Conservation (phyloP, 1,140 invertebrate genomes). For the Aphelinus atriplicis region DNA sequence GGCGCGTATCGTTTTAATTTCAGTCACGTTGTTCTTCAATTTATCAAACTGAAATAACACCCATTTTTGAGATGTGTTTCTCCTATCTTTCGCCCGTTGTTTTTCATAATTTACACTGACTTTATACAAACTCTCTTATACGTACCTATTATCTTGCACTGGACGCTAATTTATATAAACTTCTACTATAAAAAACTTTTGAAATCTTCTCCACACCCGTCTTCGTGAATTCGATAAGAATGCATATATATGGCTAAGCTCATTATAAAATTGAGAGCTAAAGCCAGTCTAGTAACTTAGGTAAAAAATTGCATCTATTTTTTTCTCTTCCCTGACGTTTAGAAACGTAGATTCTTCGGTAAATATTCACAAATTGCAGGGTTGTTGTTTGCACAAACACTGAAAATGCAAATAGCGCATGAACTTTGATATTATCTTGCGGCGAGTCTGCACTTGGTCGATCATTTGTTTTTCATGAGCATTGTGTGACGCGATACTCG, state of each 20-base stretch:
- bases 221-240: neutral
- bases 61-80: neutral
- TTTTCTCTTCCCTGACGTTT: neutral
- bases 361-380: constrained; percentile 9
- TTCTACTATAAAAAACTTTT: constrained; percentile 21
- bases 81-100: neutral
- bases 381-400: constrained; percentile 11
- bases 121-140: constrained; percentile 25
- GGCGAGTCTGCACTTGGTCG: constrained; percentile 10
- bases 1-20: neutral
- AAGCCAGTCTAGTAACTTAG: neutral
- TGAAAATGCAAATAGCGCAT: constrained; percentile 17
- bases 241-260: too few species aligned
- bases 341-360: neutral
- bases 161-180: constrained; percentile 23
- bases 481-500: constrained; percentile 77
- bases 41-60: neutral
- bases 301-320: constrained; percentile 22
- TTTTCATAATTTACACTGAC: constrained; percentile 31
- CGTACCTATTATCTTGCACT: constrained; percentile 2
- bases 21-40: neutral
- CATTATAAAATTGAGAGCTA: too few species aligned
- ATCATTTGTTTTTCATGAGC: constrained; percentile 77
- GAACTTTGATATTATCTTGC: constrained; percentile 6
- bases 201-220: neutral